Evolutionary conservation across 2,797 vertebrate species (phyloP), one percentile per base, ranked within the genome.

Genomic region (Halcyon chelicuti): DNA sequence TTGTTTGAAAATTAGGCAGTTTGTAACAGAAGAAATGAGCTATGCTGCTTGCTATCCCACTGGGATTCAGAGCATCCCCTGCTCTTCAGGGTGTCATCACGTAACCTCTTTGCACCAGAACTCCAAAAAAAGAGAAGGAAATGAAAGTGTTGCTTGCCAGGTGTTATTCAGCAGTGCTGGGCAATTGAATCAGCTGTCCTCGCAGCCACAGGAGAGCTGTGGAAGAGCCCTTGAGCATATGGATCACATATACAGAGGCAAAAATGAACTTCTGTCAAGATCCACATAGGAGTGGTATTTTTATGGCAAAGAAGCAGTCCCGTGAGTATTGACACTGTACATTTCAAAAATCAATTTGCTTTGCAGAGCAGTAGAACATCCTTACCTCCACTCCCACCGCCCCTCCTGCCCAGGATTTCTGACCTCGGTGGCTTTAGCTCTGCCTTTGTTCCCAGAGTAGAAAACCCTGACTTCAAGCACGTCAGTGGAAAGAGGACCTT

Each of bases 1-100:
- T 92, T 72, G 31, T 71, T 94, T n/a, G 60, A 93, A 96, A 88
- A 87, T 87, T 33, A 83, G 72, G 46, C n/a, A 25, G 87, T 76
- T 85, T 81, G 46, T 75, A 77, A 42, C 70, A 79, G 81, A 82
- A 71, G 35, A 71, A 91, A 81, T 76, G 49, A 92, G 49, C 61
- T 40, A 22, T n/a, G 68, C 49, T 83, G 52, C 29, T 93, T 77
- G 23, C 37, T 47, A 14, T 47, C 46, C 49, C 31, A 11, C 18
- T 22, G 61, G 60, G 57, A 90, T 68, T 71, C 58, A n/a, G 74
- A 81, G 22, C 28, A 39, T 68, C 78, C 21, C 39, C 33, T 74
- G 44, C 57, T 74, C 29, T 37, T 55, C 62, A 29, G 6, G 42
- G 40, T 52, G 29, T 16, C 28, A 10, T 31, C 39, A 33, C 82